These are phyloP conservation scores for Caenorhabditis macrosperma DNA, from an alignment of 2,888 invertebrate species.

Conservation along the genomic window DNA sequence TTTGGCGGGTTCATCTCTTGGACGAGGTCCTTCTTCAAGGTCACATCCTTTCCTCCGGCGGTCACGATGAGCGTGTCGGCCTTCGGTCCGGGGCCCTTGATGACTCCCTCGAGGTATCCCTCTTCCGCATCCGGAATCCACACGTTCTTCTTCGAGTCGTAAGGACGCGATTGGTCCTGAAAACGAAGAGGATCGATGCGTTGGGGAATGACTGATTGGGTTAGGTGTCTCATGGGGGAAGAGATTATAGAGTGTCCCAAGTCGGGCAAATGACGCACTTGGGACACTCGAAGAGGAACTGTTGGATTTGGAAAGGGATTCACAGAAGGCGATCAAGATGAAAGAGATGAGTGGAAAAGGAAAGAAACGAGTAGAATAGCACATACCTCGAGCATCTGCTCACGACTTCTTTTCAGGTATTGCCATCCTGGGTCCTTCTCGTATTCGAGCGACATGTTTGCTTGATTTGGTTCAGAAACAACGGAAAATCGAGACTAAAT, in stretches of 20 bases:
- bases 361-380: not conserved
- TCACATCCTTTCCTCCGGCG: slow-evolving; percentile 89
- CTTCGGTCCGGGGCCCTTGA: slow-evolving; percentile 91
- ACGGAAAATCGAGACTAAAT: slow-evolving; percentile 1
- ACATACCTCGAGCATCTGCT: slow-evolving; percentile 74
- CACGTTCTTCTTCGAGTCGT: slow-evolving; percentile 99
- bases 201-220: slow-evolving; percentile 9
- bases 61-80: slow-evolving; percentile 94
- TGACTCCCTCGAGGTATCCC: slow-evolving; percentile 96
- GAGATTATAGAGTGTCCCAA: no score
- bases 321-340: not conserved
- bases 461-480: slow-evolving; percentile 15
- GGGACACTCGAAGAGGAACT: no score
- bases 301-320: not conserved
- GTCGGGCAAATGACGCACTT: no score
- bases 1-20: slow-evolving; percentile 98
- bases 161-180: slow-evolving; percentile 96
- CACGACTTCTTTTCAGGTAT: slow-evolving; percentile 76
- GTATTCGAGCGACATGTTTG: slow-evolving; percentile 67
- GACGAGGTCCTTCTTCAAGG: slow-evolving; percentile 91
- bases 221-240: not conserved
- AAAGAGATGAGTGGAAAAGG: slow-evolving; percentile 6
- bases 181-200: slow-evolving; percentile 2
- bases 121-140: slow-evolving; percentile 99
- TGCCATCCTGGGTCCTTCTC: slow-evolving; percentile 80